Evolutionary conservation across 2,113 vertebrate genomes (phyloP), one percentile per base, ranked within the genome.

Genomic region (Saguinus imperator): DNA sequence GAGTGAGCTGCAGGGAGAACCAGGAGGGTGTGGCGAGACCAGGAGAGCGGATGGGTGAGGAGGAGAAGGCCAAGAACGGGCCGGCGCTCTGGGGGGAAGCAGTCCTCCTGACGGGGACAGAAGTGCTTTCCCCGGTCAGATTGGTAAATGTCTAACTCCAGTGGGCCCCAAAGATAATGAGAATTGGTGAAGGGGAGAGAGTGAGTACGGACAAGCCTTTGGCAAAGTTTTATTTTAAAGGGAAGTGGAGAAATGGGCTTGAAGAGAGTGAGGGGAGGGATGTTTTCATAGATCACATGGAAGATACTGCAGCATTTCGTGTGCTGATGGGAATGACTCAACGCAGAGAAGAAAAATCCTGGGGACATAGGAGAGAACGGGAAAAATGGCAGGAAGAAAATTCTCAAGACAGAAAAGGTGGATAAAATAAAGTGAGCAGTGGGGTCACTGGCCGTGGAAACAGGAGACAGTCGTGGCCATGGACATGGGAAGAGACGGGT

Each of bases 21-120:
- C 1, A 70, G 40, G 11, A 5, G 3, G 57, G 1, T 68, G 14
- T n/a, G 70, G 75, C 2, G 3, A 32, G 85, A 61, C 6, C 0
- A 92, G 57, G n/a, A 40, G 64, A n/a, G 20, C 0, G 0, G 8
- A 25, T 1, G 20, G 3, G 20, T 0, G 27, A 5, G 13, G 20
- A 68, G 52, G 9, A 64, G 89, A 6, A 73, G 61, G 66, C n/a
- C n/a, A 1, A 35, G 32, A 20, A 35, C 0, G 0, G 8, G 20
- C 45, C 7, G 0, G 6, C 4, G 5, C 0, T 27, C 73, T 12
- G 12, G 61, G 17, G 57, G 70, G 29, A 48, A 0, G 48, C 29
- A 27, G 32, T 48, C 75, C 29, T 10, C 6, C 2, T 1, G n/a
- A 37, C 10, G 0, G 27, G 55, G 17, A 52, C 35, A 52, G 45